phyloP scores from a whole-genome alignment of 1,140 invertebrate genomes.

The Drosophila baimaii region DNA sequence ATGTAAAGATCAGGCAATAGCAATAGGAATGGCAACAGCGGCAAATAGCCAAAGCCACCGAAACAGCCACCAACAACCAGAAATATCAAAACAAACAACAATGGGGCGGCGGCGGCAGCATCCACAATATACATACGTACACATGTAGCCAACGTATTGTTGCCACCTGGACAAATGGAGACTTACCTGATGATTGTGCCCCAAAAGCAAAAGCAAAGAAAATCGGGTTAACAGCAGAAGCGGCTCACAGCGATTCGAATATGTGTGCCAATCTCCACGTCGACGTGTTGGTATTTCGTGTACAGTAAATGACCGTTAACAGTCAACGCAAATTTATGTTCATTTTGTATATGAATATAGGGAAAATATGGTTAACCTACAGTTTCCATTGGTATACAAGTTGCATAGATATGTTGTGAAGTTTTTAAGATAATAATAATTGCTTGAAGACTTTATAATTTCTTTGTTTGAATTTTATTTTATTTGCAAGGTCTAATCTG shows the following conservation, averaged over 20 bases:
- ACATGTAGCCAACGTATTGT: constrained; percentile 27
- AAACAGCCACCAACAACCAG: constrained; percentile 5
- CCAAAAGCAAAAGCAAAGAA: constrained; percentile 8
- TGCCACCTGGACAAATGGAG: constrained; percentile 30
- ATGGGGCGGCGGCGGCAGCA: constrained; percentile 20
- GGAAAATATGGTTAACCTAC: no score
- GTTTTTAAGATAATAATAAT: no score
- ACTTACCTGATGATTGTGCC: constrained; percentile 36
- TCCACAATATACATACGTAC: constrained; percentile 5
- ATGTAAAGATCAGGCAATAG: constrained; percentile 38
- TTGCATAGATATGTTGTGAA: no score
- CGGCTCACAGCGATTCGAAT: constrained; percentile 6
- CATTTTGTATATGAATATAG: not conserved
- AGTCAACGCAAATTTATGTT: not conserved
- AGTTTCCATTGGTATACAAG: no score
- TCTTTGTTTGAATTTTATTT: no score
- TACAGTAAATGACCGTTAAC: constrained; percentile 16
- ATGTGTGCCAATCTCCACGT: constrained; percentile 43
- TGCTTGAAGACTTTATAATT: no score
- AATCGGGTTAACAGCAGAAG: constrained; percentile 31
- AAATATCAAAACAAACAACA: constrained; percentile 44
- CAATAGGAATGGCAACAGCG: constrained; percentile 3
- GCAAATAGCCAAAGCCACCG: not conserved
- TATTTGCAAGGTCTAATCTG: no score
- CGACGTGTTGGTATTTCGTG: constrained; percentile 20